Evolutionary conservation across 2,113 vertebrate genomes (phyloP).

Genomic region (Plestiodon gilberti): DNA sequence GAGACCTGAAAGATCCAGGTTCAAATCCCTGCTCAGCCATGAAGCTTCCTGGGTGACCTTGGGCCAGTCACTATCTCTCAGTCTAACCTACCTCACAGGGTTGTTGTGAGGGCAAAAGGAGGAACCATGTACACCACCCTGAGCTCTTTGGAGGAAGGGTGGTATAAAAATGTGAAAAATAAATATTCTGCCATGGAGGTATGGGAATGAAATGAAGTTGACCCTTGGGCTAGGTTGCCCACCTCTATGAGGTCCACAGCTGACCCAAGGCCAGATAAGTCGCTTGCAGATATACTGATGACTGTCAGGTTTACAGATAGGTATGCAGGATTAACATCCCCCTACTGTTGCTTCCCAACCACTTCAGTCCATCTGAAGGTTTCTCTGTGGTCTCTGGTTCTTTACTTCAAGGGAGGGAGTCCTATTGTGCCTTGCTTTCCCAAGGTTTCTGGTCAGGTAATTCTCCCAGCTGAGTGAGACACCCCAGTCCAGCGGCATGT

Average conservation of each 20-base stretch:
- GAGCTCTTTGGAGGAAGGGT: no score
- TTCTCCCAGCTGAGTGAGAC: background rate
- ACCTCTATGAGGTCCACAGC: background rate
- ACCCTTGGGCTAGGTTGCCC: background rate
- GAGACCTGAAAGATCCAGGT: no score
- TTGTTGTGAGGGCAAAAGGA: no score
- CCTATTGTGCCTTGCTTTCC: background rate
- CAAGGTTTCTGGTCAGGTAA: background rate
- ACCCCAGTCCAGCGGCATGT: background rate
- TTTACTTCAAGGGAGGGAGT: background rate
- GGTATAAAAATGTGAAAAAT: no score
- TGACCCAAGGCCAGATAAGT: background rate
- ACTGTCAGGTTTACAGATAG: background rate
- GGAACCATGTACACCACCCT: no score
- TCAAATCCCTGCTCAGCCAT: no score
- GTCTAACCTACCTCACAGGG: no score
- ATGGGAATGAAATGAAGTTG: background rate
- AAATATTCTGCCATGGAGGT: background rate
- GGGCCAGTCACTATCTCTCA: no score
- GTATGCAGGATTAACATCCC: background rate
- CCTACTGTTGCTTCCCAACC: background rate
- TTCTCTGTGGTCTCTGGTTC: background rate
- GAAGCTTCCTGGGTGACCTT: no score
- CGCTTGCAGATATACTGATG: background rate
- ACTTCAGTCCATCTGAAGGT: background rate